These are phyloP conservation scores for Nycteola revayana DNA, from an alignment of 2,888 invertebrate species.

Conservation along the genomic window DNA sequence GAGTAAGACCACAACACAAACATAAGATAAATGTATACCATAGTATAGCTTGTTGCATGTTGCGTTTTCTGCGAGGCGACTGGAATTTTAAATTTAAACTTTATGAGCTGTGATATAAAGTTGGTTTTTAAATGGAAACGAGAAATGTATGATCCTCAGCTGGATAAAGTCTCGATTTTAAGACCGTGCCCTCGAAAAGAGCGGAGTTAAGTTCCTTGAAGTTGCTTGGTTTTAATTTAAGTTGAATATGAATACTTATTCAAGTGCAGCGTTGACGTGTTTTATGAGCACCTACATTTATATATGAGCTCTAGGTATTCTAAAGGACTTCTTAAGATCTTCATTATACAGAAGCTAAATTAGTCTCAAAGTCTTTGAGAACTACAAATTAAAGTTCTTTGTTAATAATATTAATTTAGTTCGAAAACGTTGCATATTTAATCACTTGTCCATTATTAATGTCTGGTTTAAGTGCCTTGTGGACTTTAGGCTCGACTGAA, in stretches of 20 bases:
- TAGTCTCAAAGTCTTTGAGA: too few relatives aligned
- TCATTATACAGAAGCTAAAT: too few relatives aligned
- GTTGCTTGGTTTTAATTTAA: constrained; percentile 24
- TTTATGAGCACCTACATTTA: too few relatives aligned
- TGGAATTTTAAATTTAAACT: constrained; percentile 20
- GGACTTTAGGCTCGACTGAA: too few relatives aligned
- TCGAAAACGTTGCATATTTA: too few relatives aligned
- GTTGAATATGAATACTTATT: constrained; percentile 2
- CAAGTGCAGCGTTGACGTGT: too few relatives aligned
- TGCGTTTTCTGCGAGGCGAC: constrained; percentile 39
- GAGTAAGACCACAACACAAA: constrained; percentile 60
- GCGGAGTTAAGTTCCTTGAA: constrained; percentile 33
- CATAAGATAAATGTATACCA: constrained; percentile 40
- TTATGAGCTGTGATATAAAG: constrained; percentile 4
- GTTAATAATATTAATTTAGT: too few relatives aligned
- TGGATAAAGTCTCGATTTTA: constrained; percentile 39
- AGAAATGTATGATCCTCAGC: constrained; percentile 31
- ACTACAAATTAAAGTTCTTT: too few relatives aligned
- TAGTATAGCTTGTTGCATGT: constrained; percentile 45
- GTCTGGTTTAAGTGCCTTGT: too few relatives aligned
- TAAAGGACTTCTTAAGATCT: too few relatives aligned
- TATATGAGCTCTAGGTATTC: too few relatives aligned
- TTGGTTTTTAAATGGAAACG: constrained; percentile 14
- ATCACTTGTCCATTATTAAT: too few relatives aligned
- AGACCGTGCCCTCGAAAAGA: constrained; percentile 37